Evolutionary conservation across 2,888 invertebrate genomes (phyloP).

Genomic region (Diplolepis rosae): DNA sequence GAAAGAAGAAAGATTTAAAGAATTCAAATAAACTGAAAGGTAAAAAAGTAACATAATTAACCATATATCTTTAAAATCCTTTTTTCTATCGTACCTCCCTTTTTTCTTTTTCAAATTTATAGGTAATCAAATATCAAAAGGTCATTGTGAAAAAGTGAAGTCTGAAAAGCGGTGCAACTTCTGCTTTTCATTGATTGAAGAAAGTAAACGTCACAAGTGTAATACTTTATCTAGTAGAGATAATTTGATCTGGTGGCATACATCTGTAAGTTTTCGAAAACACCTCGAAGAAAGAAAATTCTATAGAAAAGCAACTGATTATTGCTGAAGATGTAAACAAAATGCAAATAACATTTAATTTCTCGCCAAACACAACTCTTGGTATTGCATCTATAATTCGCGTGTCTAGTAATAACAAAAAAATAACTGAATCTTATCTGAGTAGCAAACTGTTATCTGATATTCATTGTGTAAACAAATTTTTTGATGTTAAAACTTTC

Average conservation of each 20-base stretch:
- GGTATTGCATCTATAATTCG: not conserved
- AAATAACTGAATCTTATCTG: not conserved
- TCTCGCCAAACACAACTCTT: not conserved
- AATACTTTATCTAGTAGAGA: not conserved
- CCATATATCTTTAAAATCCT: not conserved
- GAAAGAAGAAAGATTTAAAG: not conserved
- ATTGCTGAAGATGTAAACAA: not conserved
- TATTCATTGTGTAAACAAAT: no score
- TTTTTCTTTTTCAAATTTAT: not conserved
- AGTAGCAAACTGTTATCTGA: no score
- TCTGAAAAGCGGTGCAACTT: no score
- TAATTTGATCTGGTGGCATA: not conserved
- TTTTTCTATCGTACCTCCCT: not conserved
- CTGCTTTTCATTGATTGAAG: no score
- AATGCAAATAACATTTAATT: not conserved
- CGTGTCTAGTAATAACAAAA: not conserved
- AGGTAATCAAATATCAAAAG: not conserved
- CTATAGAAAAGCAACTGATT: not conserved
- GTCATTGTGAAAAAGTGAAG: not conserved
- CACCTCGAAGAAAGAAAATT: not conserved
- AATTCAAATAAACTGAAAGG: not conserved
- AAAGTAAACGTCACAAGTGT: not conserved
- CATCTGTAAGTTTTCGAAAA: not conserved
- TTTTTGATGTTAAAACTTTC: no score
- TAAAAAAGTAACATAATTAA: not conserved